Percentiles rank a stretch among this genome's conserved stretches.
Evolutionary conservation across 2,888 invertebrate genomes (phyloP).

Genomic region (Smittia aterrima): DNA sequence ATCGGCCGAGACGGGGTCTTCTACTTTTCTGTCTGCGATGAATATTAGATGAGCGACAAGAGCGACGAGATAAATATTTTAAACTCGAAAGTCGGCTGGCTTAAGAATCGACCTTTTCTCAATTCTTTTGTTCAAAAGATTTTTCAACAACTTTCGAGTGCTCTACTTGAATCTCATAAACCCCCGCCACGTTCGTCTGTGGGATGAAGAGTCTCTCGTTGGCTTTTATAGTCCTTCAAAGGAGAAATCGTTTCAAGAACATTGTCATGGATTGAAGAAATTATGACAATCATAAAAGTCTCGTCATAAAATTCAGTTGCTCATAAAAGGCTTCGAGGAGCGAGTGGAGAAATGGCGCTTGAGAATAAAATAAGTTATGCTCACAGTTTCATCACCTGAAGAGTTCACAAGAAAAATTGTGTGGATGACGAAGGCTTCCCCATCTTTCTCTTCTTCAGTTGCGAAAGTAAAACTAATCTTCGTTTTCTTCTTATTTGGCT

Average conservation of each 20-base stretch:
- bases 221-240: not conserved
- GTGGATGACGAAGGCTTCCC: not conserved
- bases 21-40: no score
- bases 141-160: no score
- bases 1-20: not conserved
- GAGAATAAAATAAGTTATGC: constrained; percentile 37
- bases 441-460: not conserved
- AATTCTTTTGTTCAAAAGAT: no score
- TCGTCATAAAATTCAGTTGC: constrained; percentile 31
- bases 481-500: not conserved
- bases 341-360: constrained; percentile 34
- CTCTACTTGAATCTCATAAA: no score
- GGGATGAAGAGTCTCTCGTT: not conserved
- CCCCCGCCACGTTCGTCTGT: no score
- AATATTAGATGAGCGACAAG: no score
- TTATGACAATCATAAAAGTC: not conserved
- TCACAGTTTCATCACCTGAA: constrained; percentile 30
- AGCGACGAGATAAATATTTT: no score
- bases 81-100: no score
- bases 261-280: no score
- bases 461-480: constrained; percentile 8
- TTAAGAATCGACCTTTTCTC: no score
- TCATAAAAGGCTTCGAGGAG: not conserved
- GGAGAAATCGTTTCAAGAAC: not conserved
- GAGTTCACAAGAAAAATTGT: not conserved